Evolutionary conservation across 1,140 invertebrate genomes (phyloP).

Genomic region (Drosophila busckii): DNA sequence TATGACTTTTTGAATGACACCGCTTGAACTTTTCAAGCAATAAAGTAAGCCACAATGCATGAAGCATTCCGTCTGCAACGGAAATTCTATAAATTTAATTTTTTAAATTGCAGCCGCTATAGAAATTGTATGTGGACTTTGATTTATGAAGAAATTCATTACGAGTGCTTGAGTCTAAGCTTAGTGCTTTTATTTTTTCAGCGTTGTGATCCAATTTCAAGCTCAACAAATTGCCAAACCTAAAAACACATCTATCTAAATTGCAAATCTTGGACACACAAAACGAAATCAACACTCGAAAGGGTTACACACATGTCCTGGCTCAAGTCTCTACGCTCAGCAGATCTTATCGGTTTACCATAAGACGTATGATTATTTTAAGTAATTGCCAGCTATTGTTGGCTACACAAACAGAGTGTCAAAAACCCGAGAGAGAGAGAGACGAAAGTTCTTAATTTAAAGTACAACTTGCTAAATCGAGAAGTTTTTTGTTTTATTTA

Average conservation of each 20-base stretch:
- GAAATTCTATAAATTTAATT: conserved; percentile 26
- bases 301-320: conserved; percentile 34
- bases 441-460: conserved; percentile 42
- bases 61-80: conserved; percentile 35
- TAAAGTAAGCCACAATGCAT: conserved; percentile 62
- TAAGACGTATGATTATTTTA: conserved; percentile 70
- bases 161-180: no score
- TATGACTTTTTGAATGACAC: conserved; percentile 77
- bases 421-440: conserved; percentile 7
- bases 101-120: conserved; percentile 31
- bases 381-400: conserved; percentile 69
- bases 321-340: conserved; percentile 20
- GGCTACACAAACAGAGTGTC: conserved; percentile 20
- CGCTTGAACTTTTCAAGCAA: conserved; percentile 75
- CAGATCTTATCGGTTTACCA: conserved; percentile 69
- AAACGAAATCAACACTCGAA: conserved; percentile 40
- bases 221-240: conserved; percentile 18
- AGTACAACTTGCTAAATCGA: no score
- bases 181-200: no score
- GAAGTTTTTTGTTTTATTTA: conserved; percentile 57
- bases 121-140: conserved; percentile 43
- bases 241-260: conserved; percentile 51
- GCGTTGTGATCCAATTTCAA: not conserved
- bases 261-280: conserved; percentile 52
- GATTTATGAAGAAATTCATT: conserved; percentile 65